These are phyloP conservation scores for Cryptocheilus praepositus DNA, from an alignment of 2,888 invertebrate genomes.

Conservation along the genomic window DNA sequence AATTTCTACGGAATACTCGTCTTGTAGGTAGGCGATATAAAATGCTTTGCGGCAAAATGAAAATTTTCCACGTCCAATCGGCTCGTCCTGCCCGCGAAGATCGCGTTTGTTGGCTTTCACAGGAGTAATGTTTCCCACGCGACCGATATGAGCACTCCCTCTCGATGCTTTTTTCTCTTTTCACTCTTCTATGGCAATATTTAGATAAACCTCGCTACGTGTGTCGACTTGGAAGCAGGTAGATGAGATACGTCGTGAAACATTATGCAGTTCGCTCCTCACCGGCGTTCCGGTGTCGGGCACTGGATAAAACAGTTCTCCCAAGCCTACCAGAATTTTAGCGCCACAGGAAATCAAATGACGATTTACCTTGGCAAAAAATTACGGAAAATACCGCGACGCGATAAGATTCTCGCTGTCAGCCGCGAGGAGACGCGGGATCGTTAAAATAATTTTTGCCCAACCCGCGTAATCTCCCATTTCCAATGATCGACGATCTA, in stretches of 20 bases:
- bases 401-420: too few relatives aligned
- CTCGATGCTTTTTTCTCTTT: constrained; percentile 31
- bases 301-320: not conserved
- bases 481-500: constrained; percentile 51
- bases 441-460: too few relatives aligned
- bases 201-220: constrained; percentile 63
- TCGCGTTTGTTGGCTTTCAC: constrained; percentile 35
- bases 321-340: too few relatives aligned
- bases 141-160: constrained; percentile 51
- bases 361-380: too few relatives aligned
- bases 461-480: too few relatives aligned
- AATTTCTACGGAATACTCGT: too few relatives aligned
- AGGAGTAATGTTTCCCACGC: constrained; percentile 64
- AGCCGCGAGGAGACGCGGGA: too few relatives aligned
- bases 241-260: constrained; percentile 37
- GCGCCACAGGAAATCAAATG: too few relatives aligned
- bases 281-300: constrained; percentile 16
- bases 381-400: too few relatives aligned
- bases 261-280: constrained; percentile 27
- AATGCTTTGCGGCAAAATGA: constrained; percentile 12
- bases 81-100: constrained; percentile 35
- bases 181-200: constrained; percentile 49
- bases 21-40: too few relatives aligned
- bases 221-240: constrained; percentile 52
- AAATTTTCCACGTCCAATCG: constrained; percentile 47